Conservation (phyloP, 2,113 vertebrate species). For the Sinocyclocheilus anophthalmus region DNA sequence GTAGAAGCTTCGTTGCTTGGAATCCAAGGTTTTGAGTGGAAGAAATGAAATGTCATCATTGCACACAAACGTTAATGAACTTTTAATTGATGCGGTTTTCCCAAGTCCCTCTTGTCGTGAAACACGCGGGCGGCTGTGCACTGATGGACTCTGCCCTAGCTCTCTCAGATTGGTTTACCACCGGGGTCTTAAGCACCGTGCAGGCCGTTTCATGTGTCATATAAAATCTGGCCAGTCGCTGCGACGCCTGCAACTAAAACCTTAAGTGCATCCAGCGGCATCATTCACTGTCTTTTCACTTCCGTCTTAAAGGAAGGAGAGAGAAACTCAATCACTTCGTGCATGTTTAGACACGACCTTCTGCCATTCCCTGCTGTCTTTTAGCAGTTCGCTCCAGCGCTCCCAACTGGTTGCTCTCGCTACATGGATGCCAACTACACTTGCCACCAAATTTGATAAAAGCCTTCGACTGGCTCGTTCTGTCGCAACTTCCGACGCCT, state of each 20-base stretch:
- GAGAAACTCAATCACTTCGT: conserved; percentile 81
- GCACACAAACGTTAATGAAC: conserved; percentile 74
- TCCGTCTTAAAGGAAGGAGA: conserved; percentile 81
- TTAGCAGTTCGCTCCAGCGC: conserved; percentile 70
- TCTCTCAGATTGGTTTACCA: conserved; percentile 81
- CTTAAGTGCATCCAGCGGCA: conserved; percentile 85
- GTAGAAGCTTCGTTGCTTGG: background rate
- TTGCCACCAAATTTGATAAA: conserved; percentile 61
- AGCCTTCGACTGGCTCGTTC: too few relatives aligned
- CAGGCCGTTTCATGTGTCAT: conserved; percentile 86
- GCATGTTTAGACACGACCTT: conserved; percentile 64
- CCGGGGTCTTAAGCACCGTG: conserved; percentile 77
- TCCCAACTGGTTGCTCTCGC: too few relatives aligned
- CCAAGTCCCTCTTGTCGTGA: conserved; percentile 77
- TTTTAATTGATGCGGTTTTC: conserved; percentile 79
- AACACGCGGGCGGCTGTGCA: conserved; percentile 76
- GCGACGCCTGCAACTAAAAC: conserved; percentile 86
- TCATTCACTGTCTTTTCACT: conserved; percentile 78
- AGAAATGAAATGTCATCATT: conserved; percentile 70
- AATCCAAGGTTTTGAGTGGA: background rate
- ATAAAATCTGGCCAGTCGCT: conserved; percentile 81
- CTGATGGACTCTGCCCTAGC: conserved; percentile 76
- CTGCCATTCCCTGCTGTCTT: conserved; percentile 67
- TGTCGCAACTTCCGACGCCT: too few relatives aligned
- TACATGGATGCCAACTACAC: too few relatives aligned